Base-by-base conservation (phyloP, 2,113 vertebrate species). In the Madoqua kirkii region DNA sequence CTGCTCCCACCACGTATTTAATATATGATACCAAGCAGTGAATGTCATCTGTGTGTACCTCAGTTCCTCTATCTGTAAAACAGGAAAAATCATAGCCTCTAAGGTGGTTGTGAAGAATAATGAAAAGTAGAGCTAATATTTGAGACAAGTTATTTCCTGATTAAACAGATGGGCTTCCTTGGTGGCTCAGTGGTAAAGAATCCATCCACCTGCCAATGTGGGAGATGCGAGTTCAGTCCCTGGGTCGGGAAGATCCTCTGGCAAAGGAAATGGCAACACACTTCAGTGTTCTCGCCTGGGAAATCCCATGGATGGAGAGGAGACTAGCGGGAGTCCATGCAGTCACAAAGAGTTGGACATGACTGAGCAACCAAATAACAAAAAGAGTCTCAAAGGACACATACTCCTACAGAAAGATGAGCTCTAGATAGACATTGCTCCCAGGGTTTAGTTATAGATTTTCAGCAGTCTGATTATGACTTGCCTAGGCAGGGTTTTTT, bases 341-440 rank as follows among this genome's bases (percentile, higher is more conserved):
- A 0, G 5, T 71, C 0, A 1, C n/a, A 40, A 12, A 36, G 10
- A 71, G 67, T 3, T 71, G 67, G 67, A 13, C 19, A 23, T 71
- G n/a, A 40, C n/a, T 13, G 67, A 71, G 67, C n/a, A 71, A 71
- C 36, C 19, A 40, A 40, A 71, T 0, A 12, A 71, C 67, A 23
- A 3, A 40, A 43, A 43, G 71, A 76, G 11, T 76, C 31, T 74
- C 11, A 2, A 36, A 59, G 40, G 17, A 52, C 50, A 12, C n/a
- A 92, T 1, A 45, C 29, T 67, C 31, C 50, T 23, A n/a, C 8
- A 84, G 60, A 84, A 45, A 43, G 29, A 36, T 84, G 50, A 71
- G 60, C 36, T 67, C 45, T 54, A 52, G 55, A 85, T 3, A 31
- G 55, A 85, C 25, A 36, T 6, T 67, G 60, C 60, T 52, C 21